These are phyloP conservation scores for Oplegnathus fasciatus DNA, from an alignment of 2,113 vertebrate species.

Conservation along the genomic window DNA sequence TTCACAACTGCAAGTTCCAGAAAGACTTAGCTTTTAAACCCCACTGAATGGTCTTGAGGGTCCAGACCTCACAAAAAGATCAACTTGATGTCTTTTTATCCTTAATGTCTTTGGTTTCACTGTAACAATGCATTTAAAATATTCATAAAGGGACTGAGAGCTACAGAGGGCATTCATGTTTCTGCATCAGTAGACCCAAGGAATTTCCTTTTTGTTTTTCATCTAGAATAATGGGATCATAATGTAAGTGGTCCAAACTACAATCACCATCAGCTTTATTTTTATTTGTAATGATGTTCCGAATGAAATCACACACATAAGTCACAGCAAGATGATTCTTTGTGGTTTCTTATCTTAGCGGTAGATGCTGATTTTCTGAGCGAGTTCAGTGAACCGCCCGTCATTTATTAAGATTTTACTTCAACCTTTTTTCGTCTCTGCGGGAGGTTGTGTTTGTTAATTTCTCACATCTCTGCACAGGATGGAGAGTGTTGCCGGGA, in stretches of 20 bases:
- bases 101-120: slow-evolving; percentile 64
- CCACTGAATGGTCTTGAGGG: slow-evolving; percentile 60
- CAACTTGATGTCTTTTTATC: slow-evolving; percentile 53
- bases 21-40: slow-evolving; percentile 51
- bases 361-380: slow-evolving; percentile 39
- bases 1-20: slow-evolving; percentile 56
- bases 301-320: slow-evolving; percentile 35
- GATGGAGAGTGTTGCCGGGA: slow-evolving; percentile 50
- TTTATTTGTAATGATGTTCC: slow-evolving; percentile 28
- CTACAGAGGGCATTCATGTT: slow-evolving; percentile 35
- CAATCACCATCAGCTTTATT: slow-evolving; percentile 34
- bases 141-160: slow-evolving; percentile 61
- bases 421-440: slow-evolving; percentile 53
- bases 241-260: slow-evolving; percentile 29
- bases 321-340: slow-evolving; percentile 19
- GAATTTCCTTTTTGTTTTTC: slow-evolving; percentile 58
- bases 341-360: slow-evolving; percentile 19
- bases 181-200: slow-evolving; percentile 38
- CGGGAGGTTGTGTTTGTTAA: slow-evolving; percentile 67
- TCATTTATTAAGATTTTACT: slow-evolving; percentile 33
- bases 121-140: slow-evolving; percentile 63
- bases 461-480: slow-evolving; percentile 68
- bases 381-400: slow-evolving; percentile 37
- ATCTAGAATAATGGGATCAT: slow-evolving; percentile 43
- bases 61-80: slow-evolving; percentile 65